phyloP scores from a whole-genome alignment of 2,888 invertebrate genomes.

The Allolobophora icterica region DNA sequence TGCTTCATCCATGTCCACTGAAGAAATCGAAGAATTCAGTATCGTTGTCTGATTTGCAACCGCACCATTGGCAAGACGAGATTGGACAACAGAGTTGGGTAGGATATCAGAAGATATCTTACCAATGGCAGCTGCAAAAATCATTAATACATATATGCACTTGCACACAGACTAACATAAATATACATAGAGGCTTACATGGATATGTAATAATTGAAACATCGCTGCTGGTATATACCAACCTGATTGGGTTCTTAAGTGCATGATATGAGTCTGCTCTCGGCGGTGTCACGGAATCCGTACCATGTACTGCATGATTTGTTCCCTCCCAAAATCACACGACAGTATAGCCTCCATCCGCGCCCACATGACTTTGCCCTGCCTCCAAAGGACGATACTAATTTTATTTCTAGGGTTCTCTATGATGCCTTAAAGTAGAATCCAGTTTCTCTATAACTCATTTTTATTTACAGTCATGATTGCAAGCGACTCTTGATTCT shows the following conservation, averaged over 20 bases:
- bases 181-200: not conserved
- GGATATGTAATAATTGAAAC: not conserved
- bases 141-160: not conserved
- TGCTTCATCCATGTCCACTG: not conserved
- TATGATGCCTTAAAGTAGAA: too few relatives aligned
- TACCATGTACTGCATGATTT: too few relatives aligned
- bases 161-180: not conserved
- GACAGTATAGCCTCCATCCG: too few relatives aligned
- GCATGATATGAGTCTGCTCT: too few relatives aligned
- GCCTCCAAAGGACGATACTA: too few relatives aligned
- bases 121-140: conserved; percentile 10
- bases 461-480: too few relatives aligned
- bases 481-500: too few relatives aligned
- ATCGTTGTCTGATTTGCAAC: not conserved
- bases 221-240: not conserved
- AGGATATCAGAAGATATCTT: not conserved
- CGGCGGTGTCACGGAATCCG: too few relatives aligned
- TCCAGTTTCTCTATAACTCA: too few relatives aligned
- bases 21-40: not conserved
- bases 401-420: too few relatives aligned
- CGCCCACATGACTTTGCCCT: too few relatives aligned
- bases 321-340: too few relatives aligned
- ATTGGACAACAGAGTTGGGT: not conserved
- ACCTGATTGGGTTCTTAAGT: not conserved
- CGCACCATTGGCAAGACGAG: not conserved